A percentile compares a stretch with the other conserved stretches of the same genome.
Conservation (phyloP, 1,140 invertebrate genomes). For the Leptinotarsa undecemlineata region DNA sequence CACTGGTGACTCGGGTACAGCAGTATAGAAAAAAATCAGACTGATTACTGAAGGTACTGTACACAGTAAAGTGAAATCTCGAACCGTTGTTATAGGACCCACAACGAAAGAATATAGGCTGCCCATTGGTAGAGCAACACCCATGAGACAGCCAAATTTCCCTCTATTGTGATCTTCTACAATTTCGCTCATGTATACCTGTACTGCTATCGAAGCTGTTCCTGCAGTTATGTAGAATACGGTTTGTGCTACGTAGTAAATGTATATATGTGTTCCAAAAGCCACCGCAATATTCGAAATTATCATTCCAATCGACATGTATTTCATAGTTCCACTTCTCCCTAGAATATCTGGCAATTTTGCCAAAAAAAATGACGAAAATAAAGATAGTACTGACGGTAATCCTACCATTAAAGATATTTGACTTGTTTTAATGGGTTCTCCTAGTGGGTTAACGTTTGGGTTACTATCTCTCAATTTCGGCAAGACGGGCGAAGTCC, state of each 20-base stretch:
- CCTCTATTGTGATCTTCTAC: slow-evolving; percentile 52
- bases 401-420: slow-evolving; percentile 81
- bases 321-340: slow-evolving; percentile 55
- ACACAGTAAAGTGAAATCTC: slow-evolving; percentile 66
- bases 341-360: slow-evolving; percentile 40
- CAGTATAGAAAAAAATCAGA: slow-evolving; percentile 66
- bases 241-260: slow-evolving; percentile 54
- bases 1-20: slow-evolving; percentile 83
- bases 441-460: slow-evolving; percentile 47
- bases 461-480: slow-evolving; percentile 56
- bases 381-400: slow-evolving; percentile 75
- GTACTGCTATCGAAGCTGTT: slow-evolving; percentile 56
- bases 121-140: slow-evolving; percentile 55
- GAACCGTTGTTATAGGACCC: slow-evolving; percentile 65
- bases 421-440: slow-evolving; percentile 57
- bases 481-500: slow-evolving; percentile 71
- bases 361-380: slow-evolving; percentile 45
- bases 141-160: slow-evolving; percentile 63
- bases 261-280: slow-evolving; percentile 48
- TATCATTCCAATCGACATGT: slow-evolving; percentile 52
- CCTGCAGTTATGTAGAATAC: slow-evolving; percentile 57
- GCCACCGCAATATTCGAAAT: slow-evolving; percentile 54
- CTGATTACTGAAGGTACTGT: slow-evolving; percentile 66
- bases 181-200: slow-evolving; percentile 60
- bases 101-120: slow-evolving; percentile 58